Evolutionary conservation across 2,113 vertebrate species (phyloP).

Genomic region (Hippocampus abdominalis): DNA sequence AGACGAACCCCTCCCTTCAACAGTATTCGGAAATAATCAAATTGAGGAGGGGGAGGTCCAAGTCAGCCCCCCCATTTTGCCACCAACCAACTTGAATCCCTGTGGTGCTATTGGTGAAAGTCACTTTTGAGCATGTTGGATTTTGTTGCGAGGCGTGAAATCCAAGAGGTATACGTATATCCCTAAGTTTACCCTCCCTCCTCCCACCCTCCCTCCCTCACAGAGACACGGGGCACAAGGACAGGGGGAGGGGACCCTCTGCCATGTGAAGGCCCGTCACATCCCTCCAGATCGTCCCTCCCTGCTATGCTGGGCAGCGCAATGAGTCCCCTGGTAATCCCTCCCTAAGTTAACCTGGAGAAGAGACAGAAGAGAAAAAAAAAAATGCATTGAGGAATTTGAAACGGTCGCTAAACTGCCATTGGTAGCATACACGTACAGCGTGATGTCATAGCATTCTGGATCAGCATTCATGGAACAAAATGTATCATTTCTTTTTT

Average conservation of each 20-base stretch:
- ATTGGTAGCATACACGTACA: not conserved
- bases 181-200: constrained; percentile 71
- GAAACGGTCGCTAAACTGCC: not conserved
- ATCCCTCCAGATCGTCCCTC: constrained; percentile 73
- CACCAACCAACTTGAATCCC: constrained; percentile 41
- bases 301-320: constrained; percentile 77
- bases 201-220: constrained; percentile 69
- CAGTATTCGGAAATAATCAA: constrained; percentile 33
- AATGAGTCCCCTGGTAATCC: constrained; percentile 80
- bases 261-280: constrained; percentile 54
- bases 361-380: constrained; percentile 8
- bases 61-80: constrained; percentile 28
- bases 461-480: constrained; percentile 58
- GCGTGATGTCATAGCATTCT: not conserved
- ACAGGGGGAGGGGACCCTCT: constrained; percentile 54
- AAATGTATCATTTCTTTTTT: constrained; percentile 49
- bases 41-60: constrained; percentile 27
- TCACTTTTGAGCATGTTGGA: constrained; percentile 63
- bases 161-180: constrained; percentile 68
- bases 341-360: constrained; percentile 78
- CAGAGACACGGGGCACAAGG: constrained; percentile 65
- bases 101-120: constrained; percentile 54
- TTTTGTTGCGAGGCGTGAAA: constrained; percentile 65
- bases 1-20: constrained; percentile 33
- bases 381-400: not conserved